Conservation (phyloP, 2,888 invertebrate genomes). For the Meghimatium bilineatum region DNA sequence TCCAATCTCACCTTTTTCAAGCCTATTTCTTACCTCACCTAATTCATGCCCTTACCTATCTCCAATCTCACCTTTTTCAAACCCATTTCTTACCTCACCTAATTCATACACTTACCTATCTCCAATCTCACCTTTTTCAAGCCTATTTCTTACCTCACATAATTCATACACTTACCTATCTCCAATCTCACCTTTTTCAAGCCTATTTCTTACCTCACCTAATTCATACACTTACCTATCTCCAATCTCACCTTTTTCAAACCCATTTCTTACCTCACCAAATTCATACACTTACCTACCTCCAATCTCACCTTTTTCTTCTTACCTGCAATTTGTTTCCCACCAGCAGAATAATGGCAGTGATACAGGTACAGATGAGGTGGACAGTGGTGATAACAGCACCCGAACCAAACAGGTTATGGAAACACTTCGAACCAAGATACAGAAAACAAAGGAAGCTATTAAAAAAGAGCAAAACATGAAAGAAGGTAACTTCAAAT, state of each 20-base stretch:
- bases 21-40: no score
- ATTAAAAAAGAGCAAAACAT: slow-evolving; percentile 93
- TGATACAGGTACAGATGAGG: slow-evolving; percentile 33
- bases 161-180: not conserved
- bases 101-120: not conserved
- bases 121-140: not conserved
- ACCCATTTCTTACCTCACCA: not conserved
- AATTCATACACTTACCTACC: not conserved
- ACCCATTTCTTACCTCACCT: not conserved
- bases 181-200: not conserved
- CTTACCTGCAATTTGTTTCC: no score
- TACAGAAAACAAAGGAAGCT: slow-evolving; percentile 90
- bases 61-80: not conserved
- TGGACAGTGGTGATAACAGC: slow-evolving; percentile 56
- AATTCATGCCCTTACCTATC: no score
- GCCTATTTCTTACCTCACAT: not conserved
- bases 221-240: not conserved
- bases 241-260: not conserved
- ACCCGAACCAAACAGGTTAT: slow-evolving; percentile 69
- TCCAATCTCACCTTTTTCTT: not conserved
- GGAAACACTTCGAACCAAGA: slow-evolving; percentile 85
- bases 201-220: not conserved
- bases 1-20: no score
- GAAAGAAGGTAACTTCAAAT: slow-evolving; percentile 90
- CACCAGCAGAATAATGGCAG: slow-evolving; percentile 36